Evolutionary conservation across 2,113 vertebrate genomes (phyloP).

Genomic region (Pseudopipra pipra): DNA sequence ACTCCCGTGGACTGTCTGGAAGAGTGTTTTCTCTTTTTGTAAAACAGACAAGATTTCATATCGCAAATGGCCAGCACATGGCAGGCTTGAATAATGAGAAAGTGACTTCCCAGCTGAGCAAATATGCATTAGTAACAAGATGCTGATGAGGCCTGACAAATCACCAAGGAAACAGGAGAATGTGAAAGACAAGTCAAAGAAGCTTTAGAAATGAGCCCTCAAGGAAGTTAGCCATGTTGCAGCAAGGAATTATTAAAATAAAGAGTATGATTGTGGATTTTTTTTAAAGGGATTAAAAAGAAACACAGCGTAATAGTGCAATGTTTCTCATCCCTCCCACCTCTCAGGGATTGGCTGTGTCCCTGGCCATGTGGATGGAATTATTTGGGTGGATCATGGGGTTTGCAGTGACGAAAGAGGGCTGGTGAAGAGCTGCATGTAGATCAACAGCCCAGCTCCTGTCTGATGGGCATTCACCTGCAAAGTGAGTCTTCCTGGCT

Average conservation of each 20-base stretch:
- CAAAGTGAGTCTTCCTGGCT: neutral
- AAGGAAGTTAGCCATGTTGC: conserved; percentile 28
- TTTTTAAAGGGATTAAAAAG: neutral
- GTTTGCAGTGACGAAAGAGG: neutral
- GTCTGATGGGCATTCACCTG: too few species aligned
- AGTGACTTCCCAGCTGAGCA: conserved; percentile 42
- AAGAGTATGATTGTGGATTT: neutral
- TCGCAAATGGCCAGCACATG: conserved; percentile 55
- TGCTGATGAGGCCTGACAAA: conserved; percentile 39
- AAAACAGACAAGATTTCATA: conserved; percentile 29
- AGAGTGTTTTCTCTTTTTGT: neutral
- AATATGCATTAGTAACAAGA: conserved; percentile 61
- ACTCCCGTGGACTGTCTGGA: neutral
- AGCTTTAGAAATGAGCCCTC: conserved; percentile 13
- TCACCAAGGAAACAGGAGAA: conserved; percentile 46
- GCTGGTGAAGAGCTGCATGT: neutral
- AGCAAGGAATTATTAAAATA: neutral
- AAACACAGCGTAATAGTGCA: neutral
- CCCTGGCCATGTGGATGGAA: neutral
- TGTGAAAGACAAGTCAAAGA: conserved; percentile 11
- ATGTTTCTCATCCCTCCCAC: neutral
- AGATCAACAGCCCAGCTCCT: neutral
- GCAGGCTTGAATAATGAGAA: conserved; percentile 58
- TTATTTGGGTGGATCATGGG: neutral
- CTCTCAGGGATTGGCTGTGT: neutral